Evolutionary conservation across 2,113 vertebrate species (phyloP).

Genomic region (Datnioides undecimradiatus): DNA sequence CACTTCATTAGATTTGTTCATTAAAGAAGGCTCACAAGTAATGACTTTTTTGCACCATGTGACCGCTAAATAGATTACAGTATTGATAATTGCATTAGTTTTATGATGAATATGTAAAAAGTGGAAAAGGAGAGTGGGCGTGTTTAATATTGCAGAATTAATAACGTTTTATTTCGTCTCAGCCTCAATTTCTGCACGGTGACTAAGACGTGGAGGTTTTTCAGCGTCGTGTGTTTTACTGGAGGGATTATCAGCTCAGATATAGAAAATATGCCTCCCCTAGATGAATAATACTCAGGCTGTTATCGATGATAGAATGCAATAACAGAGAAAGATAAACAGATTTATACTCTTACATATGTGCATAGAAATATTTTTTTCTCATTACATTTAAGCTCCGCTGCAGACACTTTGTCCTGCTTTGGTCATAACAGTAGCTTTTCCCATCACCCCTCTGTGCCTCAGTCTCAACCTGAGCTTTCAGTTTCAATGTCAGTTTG

Average conservation of each 20-base stretch:
- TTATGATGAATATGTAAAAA: constrained; percentile 80
- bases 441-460: background rate
- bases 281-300: constrained; percentile 39
- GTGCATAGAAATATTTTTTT: background rate
- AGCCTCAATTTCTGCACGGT: constrained; percentile 26
- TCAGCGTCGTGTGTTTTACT: constrained; percentile 17
- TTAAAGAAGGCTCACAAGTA: constrained; percentile 83
- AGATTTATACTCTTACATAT: constrained; percentile 5
- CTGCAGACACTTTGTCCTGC: constrained; percentile 28
- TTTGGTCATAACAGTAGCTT: constrained; percentile 32
- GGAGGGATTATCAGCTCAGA: constrained; percentile 45
- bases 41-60: constrained; percentile 82
- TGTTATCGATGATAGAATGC: constrained; percentile 24
- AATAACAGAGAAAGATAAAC: constrained; percentile 43
- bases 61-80: constrained; percentile 81
- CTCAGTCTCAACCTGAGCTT: background rate
- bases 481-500: background rate
- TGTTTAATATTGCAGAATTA: constrained; percentile 79
- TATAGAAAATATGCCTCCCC: constrained; percentile 30
- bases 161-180: constrained; percentile 68
- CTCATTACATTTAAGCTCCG: constrained; percentile 10
- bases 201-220: constrained; percentile 13
- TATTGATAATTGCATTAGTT: constrained; percentile 83
- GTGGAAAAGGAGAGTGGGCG: constrained; percentile 64
- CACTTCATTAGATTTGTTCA: constrained; percentile 86